Evolutionary conservation across 2,113 vertebrate species (phyloP).

Genomic region (Hydropotes inermis): DNA sequence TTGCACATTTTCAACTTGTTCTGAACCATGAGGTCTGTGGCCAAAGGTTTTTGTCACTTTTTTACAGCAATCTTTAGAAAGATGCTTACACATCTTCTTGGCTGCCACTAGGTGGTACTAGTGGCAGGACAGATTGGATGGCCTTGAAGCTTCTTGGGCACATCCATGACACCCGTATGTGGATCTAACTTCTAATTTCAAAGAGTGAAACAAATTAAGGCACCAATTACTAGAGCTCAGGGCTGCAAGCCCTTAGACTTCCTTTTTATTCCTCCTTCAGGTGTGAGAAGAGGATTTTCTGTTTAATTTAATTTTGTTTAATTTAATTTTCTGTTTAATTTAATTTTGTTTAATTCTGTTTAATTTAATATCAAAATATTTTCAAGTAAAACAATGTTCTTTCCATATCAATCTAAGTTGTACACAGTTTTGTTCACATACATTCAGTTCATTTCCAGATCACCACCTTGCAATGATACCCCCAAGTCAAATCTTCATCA

Average conservation of each 20-base stretch:
- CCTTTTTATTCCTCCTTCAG: not conserved
- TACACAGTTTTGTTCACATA: not conserved
- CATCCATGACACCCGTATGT: not conserved
- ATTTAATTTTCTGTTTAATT: slow-evolving; percentile 20
- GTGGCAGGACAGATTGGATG: slow-evolving; percentile 39
- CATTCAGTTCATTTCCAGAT: not conserved
- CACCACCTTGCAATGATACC: not conserved
- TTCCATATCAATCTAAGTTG: not conserved
- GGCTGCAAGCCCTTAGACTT: not conserved
- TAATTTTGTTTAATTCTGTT: too few relatives aligned
- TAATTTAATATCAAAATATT: not conserved
- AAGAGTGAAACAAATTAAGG: not conserved
- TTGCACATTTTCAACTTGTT: not conserved
- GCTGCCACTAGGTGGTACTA: slow-evolving; percentile 68
- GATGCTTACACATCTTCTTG: slow-evolving; percentile 19
- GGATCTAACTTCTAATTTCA: not conserved
- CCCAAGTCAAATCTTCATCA: not conserved
- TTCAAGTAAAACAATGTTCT: not conserved
- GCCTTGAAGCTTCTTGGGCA: not conserved
- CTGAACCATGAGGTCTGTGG: not conserved
- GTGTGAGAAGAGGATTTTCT: not conserved
- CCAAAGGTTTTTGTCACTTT: not conserved
- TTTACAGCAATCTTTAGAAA: not conserved
- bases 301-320: too few relatives aligned
- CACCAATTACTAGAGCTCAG: not conserved